These are phyloP conservation scores for Lethrus apterus DNA, from an alignment of 1,140 invertebrate genomes.

Conservation along the genomic window DNA sequence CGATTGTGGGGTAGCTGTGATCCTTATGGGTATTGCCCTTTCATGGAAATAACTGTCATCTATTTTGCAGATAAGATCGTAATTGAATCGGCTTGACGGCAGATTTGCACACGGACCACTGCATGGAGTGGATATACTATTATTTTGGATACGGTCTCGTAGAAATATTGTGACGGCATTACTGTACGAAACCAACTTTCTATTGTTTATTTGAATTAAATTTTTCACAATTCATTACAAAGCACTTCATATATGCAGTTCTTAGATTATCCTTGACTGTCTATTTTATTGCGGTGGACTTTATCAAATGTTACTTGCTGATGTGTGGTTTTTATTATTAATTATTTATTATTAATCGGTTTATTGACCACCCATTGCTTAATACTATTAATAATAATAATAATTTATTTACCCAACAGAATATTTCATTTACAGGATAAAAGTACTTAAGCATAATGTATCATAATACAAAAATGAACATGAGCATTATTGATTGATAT, in stretches of 20 bases:
- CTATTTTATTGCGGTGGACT: no score
- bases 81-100: slow-evolving; percentile 42
- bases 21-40: slow-evolving; percentile 38
- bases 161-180: slow-evolving; percentile 21
- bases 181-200: background rate
- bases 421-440: no score
- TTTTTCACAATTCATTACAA: slow-evolving; percentile 12
- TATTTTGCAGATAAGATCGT: slow-evolving; percentile 43
- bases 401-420: no score
- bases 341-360: no score
- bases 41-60: slow-evolving; percentile 45
- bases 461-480: no score
- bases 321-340: no score
- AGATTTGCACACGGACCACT: slow-evolving; percentile 41
- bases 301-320: no score
- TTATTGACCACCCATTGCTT: no score
- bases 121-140: slow-evolving; percentile 35
- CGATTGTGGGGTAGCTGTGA: slow-evolving; percentile 5
- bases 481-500: no score
- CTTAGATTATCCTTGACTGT: background rate
- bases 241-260: slow-evolving; percentile 1
- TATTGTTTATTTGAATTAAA: slow-evolving; percentile 14
- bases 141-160: slow-evolving; percentile 32
- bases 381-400: no score
- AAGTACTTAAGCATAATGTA: no score